These are phyloP conservation scores for Decapterus maruadsi DNA, from an alignment of 2,797 vertebrate genomes.

Conservation along the genomic window DNA sequence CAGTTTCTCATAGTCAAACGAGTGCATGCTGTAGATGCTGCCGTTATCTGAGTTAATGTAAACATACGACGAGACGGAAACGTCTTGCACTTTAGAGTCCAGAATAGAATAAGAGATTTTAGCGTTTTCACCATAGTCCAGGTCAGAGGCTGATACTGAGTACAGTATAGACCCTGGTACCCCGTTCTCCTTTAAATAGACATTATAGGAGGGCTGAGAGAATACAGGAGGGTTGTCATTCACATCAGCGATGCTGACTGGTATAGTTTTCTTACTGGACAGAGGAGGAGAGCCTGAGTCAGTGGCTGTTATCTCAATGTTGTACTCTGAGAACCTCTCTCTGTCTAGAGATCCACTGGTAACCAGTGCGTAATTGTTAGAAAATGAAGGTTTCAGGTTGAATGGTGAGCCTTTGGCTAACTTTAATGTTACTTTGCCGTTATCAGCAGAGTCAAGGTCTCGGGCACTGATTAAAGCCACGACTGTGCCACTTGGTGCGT, in stretches of 20 bases:
- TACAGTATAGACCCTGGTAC: slow-evolving; percentile 86
- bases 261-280: slow-evolving; percentile 82
- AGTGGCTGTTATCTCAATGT: slow-evolving; percentile 86
- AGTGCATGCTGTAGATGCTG: slow-evolving; percentile 86
- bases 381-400: slow-evolving; percentile 66
- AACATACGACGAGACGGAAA: slow-evolving; percentile 87
- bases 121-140: slow-evolving; percentile 81
- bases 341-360: slow-evolving; percentile 81
- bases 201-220: slow-evolving; percentile 85
- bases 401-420: slow-evolving; percentile 49
- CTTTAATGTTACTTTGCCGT: slow-evolving; percentile 56
- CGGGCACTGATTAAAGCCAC: slow-evolving; percentile 68
- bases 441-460: slow-evolving; percentile 70
- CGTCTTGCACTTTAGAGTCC: slow-evolving; percentile 81
- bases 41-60: slow-evolving; percentile 90
- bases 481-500: slow-evolving; percentile 62
- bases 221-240: slow-evolving; percentile 90
- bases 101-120: slow-evolving; percentile 82
- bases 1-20: slow-evolving; percentile 86
- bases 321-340: slow-evolving; percentile 83
- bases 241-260: slow-evolving; percentile 88
- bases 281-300: slow-evolving; percentile 79
- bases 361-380: slow-evolving; percentile 76
- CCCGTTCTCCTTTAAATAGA: slow-evolving; percentile 90
- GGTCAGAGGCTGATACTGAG: slow-evolving; percentile 88